Percentiles rank a stretch among this genome's conserved stretches.
These are phyloP conservation scores for Notothenia coriiceps DNA, from an alignment of 2,113 vertebrate species.

Conservation along the genomic window DNA sequence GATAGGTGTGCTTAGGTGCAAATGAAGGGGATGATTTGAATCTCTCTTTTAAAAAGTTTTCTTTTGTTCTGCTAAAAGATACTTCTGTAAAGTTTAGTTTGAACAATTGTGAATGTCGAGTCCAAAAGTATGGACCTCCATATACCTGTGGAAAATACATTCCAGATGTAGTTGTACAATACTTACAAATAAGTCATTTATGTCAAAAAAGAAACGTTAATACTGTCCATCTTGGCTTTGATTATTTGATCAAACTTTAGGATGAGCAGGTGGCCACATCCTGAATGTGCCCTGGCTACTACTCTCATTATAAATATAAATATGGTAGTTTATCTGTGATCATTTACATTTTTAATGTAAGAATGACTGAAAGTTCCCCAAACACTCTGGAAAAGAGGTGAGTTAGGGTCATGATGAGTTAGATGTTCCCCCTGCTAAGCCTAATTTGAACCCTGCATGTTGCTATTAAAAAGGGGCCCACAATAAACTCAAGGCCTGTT, in stretches of 20 bases:
- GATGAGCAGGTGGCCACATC: neutral
- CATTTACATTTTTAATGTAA: slow-evolving; percentile 19
- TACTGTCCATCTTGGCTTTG: neutral
- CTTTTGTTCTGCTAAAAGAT: neutral
- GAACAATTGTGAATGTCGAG: neutral
- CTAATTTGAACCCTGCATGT: slow-evolving; percentile 52
- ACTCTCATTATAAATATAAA: slow-evolving; percentile 32
- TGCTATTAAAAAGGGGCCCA: slow-evolving; percentile 52
- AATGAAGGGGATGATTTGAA: neutral
- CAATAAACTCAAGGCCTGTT: slow-evolving; percentile 53
- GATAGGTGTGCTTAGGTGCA: neutral
- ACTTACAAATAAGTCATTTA: neutral
- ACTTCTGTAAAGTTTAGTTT: neutral
- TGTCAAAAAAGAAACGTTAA: neutral
- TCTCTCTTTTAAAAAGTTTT: neutral
- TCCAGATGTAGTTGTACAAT: neutral
- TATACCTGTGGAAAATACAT: neutral
- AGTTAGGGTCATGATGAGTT: slow-evolving; percentile 36
- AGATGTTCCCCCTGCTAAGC: slow-evolving; percentile 23
- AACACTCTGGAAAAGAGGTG: slow-evolving; percentile 22
- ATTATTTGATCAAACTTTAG: slow-evolving; percentile 1
- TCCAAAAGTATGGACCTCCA: neutral
- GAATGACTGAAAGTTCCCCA: slow-evolving; percentile 13
- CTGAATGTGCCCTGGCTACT: neutral
- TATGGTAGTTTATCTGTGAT: slow-evolving; percentile 17